Evolutionary conservation across 1,140 invertebrate species (phyloP), one percentile per base, ranked within the genome.

Genomic region (Frieseomelitta varia): DNA sequence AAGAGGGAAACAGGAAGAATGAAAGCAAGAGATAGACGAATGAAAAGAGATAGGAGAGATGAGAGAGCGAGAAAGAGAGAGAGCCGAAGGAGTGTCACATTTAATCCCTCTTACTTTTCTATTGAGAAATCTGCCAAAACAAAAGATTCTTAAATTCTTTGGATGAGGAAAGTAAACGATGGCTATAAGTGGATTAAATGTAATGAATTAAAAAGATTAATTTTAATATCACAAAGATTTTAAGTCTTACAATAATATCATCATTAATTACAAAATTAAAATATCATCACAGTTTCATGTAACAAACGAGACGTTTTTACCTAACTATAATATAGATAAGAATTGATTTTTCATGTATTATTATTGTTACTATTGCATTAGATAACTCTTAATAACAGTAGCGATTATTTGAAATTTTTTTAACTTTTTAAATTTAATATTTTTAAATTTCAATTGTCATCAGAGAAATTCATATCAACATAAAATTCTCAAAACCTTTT

Each of bases 91-190:
- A 19, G 39, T 30, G 69, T 30, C 47, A 47, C 65, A 67, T 77
- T 81, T 68, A 56, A 47, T 63, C 27, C 72, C 67, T 71, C n/a
- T 55, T 58, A 30, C 51, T 34, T 39, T 67, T 68, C 24, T 8
- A 2, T 1, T 8, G 24, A 76, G 82, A 87, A 84, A 74, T 55
- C 39, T 56, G 61, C 19, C 58, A 67, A 88, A 88, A 87, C 85
- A 85, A 87, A 88, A 68, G 56, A 68, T 72, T 72, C 19, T 21
- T 39, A 72, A 72, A 72, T 61, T 72, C 34, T n/a, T 51, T 24
- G 39, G 53, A 78, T 4, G 47, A 71, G n/a, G 19, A 58, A 72
- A 27, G 47, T 69, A 30, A 56, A 21, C 65, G 65, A 68, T 34
- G 63, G 24, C 10, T 71, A 19, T 71, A 56, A 68, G 61, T 39